Conservation (phyloP, 37 sponge, comb jelly and placozoan species). For the Eunapius fragilis region DNA sequence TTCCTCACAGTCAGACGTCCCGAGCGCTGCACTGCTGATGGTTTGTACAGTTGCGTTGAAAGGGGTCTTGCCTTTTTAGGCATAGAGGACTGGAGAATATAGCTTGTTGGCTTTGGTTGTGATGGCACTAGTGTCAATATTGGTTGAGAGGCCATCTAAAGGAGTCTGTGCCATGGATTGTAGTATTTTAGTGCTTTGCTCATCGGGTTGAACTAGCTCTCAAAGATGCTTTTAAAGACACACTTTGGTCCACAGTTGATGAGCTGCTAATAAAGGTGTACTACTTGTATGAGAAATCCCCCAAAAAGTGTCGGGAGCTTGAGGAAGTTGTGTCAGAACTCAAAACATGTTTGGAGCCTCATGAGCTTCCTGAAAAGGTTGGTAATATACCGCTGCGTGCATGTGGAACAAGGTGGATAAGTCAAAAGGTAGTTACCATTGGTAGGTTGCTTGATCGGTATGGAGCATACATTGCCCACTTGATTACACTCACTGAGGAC, state of each 20-base stretch:
- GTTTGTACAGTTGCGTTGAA: constrained; percentile 32
- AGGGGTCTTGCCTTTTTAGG: constrained; percentile 20
- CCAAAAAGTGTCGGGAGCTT: constrained; percentile 70
- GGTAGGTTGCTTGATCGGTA: constrained; percentile 47
- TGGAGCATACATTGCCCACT: constrained; percentile 75
- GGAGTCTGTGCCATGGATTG: constrained; percentile 52
- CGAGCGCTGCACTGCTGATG: not conserved
- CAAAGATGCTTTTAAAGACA: constrained; percentile 55
- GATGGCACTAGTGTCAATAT: constrained; percentile 69
- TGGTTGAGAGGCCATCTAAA: constrained; percentile 42
- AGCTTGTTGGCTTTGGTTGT: constrained; percentile 72
- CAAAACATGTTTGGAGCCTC: constrained; percentile 34
- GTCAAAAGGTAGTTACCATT: constrained; percentile 68
- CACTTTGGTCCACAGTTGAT: constrained; percentile 53
- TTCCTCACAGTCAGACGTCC: constrained; percentile 26
- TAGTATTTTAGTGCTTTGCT: constrained; percentile 65
- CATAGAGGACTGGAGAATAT: constrained; percentile 18
- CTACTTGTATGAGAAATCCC: constrained; percentile 64
- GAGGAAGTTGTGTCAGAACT: constrained; percentile 53
- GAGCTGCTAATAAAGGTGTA: constrained; percentile 59
- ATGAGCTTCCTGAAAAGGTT: constrained; percentile 54
- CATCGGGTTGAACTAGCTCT: constrained; percentile 71
- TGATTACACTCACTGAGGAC: constrained; percentile 51
- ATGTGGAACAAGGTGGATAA: constrained; percentile 71
- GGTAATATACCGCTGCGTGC: constrained; percentile 55